These are phyloP conservation scores for Mesocentrotus franciscanus DNA, from an alignment of 53 echinoderm and acorn worm genomes.

Conservation along the genomic window DNA sequence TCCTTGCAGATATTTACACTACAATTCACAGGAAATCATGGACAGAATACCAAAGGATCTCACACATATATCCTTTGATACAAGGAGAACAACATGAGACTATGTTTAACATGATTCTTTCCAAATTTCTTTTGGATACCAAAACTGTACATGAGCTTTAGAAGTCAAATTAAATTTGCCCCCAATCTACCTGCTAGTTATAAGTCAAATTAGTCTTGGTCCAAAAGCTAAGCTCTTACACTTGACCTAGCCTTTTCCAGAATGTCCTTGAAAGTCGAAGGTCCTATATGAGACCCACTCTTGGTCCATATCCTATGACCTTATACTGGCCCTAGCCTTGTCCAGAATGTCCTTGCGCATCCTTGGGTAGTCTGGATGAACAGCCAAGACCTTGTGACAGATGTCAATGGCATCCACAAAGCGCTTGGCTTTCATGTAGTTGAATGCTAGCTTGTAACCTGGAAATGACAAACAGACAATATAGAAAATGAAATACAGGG, in stretches of 20 bases:
- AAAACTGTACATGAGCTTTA: too few species aligned
- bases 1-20: too few species aligned
- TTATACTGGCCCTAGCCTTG: constrained; percentile 82
- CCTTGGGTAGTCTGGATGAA: constrained; percentile 89
- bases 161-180: too few species aligned
- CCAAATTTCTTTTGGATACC: too few species aligned
- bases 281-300: neutral
- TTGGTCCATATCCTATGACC: constrained; percentile 59
- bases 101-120: too few species aligned
- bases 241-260: constrained; percentile 84
- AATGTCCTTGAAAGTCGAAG: constrained; percentile 77
- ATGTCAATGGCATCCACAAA: constrained; percentile 97
- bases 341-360: constrained; percentile 98
- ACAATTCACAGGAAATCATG: too few species aligned
- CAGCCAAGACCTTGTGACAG: constrained; percentile 88
- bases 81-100: too few species aligned
- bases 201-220: neutral
- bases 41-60: too few species aligned
- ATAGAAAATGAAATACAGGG: neutral
- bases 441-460: constrained; percentile 98
- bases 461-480: neutral
- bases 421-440: constrained; percentile 93
- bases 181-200: too few species aligned
- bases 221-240: constrained; percentile 69
- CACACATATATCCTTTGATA: too few species aligned